Evolutionary conservation across 2,797 vertebrate species (phyloP).

Genomic region (Channa striata): DNA sequence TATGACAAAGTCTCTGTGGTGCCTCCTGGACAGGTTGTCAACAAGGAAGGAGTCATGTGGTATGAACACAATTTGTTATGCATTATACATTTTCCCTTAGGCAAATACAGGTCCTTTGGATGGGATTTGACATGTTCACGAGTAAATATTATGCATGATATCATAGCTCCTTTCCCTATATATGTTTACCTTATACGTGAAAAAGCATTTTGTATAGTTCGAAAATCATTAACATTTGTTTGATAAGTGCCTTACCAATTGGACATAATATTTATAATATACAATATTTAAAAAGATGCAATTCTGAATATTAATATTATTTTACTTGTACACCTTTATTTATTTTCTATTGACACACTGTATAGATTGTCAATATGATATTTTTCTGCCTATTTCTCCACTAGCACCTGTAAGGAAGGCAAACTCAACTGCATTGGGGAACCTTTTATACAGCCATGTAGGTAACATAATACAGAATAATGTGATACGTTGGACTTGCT

Average conservation of each 20-base stretch:
- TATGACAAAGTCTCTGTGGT: slow-evolving; percentile 85
- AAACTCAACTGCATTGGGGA: slow-evolving; percentile 86
- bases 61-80: slow-evolving; percentile 66
- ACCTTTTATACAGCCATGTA: slow-evolving; percentile 55
- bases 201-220: too few species aligned
- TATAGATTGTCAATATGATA: slow-evolving; percentile 1
- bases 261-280: too few species aligned
- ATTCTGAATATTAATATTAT: too few species aligned
- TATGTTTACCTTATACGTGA: too few species aligned
- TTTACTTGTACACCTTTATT: too few species aligned
- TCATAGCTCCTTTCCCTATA: too few species aligned
- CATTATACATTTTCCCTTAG: not conserved
- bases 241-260: too few species aligned
- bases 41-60: slow-evolving; percentile 85
- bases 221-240: too few species aligned
- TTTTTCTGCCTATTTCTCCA: slow-evolving; percentile 20
- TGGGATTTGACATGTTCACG: not conserved
- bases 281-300: too few species aligned
- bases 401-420: slow-evolving; percentile 87
- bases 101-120: not conserved
- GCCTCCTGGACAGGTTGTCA: slow-evolving; percentile 84
- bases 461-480: slow-evolving; percentile 28
- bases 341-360: too few species aligned
- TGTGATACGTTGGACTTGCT: too few species aligned
- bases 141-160: too few species aligned